Evolutionary conservation across 2,797 vertebrate genomes (phyloP), one percentile per base, ranked within the genome.

Genomic region (Urosaurus nigricauda): DNA sequence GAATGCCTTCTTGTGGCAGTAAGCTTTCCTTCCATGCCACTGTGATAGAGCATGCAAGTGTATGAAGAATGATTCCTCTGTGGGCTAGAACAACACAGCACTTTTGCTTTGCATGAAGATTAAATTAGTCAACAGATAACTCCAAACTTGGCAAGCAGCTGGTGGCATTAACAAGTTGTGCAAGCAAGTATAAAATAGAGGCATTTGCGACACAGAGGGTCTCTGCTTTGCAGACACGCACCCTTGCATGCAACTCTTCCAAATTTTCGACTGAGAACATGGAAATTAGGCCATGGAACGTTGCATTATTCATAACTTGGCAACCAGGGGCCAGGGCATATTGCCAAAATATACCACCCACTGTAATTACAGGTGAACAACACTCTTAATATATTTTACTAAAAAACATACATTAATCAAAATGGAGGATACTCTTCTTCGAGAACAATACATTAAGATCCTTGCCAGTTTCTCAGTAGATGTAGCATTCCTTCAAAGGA

Each of bases 291-390:
- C 88, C 79, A 91, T 81, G 90, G 94, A 94, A 95, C 93, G 88
- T 94, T 96, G 94, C 91, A 95, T 95, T 95, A 95, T 95, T 96
- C 93, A 94, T 96, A 95, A 95, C 94, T 96, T 96, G 96, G 96
- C 96, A 96, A 94, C 93, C 87, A 93, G 85, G 86, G 92, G 91
- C 91, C 88, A 70, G 93, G 94, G 96, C 95, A 56, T 79, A 80
- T 92, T 86, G 95, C 96, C 96, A 96, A 89, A 94, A 92, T 91
- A 95, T 96, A 92, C 93, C 92, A 81, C 94, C 94, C 93, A 87
- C 90, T 94, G 83, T 94, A 95, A 95, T 96, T 95, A 94, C 95
- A 96, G 95, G 95, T 95, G 95, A 96, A 95, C 92, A 91, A 92
- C 92, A 93, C 95, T 93, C 94, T 95, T 95, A 94, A 96, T 95